These are phyloP conservation scores for Palythoa heliodiscus DNA, from an alignment of 92 coral and sea anemone species.

Conservation along the genomic window DNA sequence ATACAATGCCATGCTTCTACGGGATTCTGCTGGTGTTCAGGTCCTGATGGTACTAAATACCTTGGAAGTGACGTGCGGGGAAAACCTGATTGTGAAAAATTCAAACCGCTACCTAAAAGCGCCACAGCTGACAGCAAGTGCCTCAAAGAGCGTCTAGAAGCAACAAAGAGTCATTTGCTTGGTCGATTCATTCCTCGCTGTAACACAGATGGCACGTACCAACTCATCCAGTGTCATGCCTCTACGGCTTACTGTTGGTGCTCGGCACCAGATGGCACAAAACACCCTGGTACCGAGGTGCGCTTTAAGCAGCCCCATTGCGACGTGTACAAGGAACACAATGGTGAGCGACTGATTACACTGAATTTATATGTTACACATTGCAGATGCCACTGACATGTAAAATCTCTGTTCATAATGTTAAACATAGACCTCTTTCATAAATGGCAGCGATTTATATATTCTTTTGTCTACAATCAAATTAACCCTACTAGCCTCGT, in stretches of 20 bases:
- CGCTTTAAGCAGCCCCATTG: conserved; percentile 1
- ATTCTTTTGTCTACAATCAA: too few relatives aligned
- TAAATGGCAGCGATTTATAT: too few relatives aligned
- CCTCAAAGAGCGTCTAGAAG: background rate
- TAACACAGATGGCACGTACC: conserved; percentile 49
- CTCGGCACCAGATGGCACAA: conserved; percentile 31
- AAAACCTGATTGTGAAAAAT: conserved; percentile 4
- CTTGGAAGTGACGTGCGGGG: conserved; percentile 21
- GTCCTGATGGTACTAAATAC: conserved; percentile 29
- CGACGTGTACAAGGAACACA: background rate
- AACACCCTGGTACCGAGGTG: conserved; percentile 20
- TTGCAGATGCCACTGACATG: too few relatives aligned
- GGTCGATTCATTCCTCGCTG: conserved; percentile 15
- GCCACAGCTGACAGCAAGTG: background rate
- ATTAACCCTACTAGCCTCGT: too few relatives aligned
- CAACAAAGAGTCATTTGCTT: background rate
- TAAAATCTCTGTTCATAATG: too few relatives aligned
- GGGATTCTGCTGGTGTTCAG: conserved; percentile 53
- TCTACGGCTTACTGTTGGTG: conserved; percentile 58
- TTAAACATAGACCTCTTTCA: too few relatives aligned
- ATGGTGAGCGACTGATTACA: background rate
- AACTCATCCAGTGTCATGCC: conserved; percentile 48
- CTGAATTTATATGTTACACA: too few relatives aligned
- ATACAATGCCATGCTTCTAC: conserved; percentile 42
- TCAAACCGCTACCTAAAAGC: background rate